Base-by-base conservation (phyloP, 2,888 invertebrate species). In the Drosophila greeni region DNA sequence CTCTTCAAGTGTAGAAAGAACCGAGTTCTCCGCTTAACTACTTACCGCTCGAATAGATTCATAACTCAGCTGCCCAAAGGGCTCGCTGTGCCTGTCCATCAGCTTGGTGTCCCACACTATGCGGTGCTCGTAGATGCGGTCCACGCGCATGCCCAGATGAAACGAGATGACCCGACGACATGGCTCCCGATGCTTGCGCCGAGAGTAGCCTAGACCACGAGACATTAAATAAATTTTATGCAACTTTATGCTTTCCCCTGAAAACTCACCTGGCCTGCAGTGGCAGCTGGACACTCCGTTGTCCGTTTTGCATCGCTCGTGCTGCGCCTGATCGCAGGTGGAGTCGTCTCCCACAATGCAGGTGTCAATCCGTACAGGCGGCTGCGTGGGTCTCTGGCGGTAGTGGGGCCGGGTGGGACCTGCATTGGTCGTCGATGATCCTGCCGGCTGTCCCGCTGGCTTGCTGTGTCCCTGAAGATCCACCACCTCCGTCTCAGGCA, bases 341-440 rank as follows among this genome's bases (percentile, higher is more conserved):
- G 95, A 94, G 77, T 96, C 95, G 77, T 97, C 97, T 0, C 97
- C 97, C 0, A 97, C 97, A 20, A 97, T 97, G 82, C 97, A 97
- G 0, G 97, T 97, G 86, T 97, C 97, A 67, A 97, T 97, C 75
- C 97, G 75, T 85, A 89, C 89, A 0, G 89, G 89, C 11, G 89
- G 88, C 53, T 86, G 88, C 5, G 88, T 88, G 3, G 87, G 85
- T 45, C 87, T 80, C 24, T 86, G 86, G 20, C 88, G 78, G 58
- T 69, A 95, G 92, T 87, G 94, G 91, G 93, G 92, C 67, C 92
- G 89, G 36, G 92, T 91, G 0, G 92, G 92, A 54, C 92, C 90
- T 40, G 91, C 88, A 64, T 85, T 85, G 14, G 86, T 87, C 1
- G 87, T 87, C 4, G 85, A 69, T 0, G 70, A 58, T 18, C 73